Evolutionary conservation across 2,797 vertebrate genomes (phyloP), one percentile per base, ranked within the genome.

Genomic region (Tiaroga cobitis): DNA sequence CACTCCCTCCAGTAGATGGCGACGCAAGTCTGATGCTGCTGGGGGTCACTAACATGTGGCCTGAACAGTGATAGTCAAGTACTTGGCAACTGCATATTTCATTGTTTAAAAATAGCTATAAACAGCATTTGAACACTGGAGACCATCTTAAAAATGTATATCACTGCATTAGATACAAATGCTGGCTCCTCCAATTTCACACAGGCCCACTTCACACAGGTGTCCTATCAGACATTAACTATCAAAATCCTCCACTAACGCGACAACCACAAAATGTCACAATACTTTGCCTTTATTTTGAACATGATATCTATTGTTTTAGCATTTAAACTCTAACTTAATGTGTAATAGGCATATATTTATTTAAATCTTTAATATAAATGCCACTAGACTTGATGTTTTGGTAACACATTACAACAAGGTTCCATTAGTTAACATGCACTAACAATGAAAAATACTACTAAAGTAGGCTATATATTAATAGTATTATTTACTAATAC

Each of bases 1-100:
- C 59, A 29, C 26, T 80, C 73, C 26, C 87, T 13, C 96, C 95
- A 75, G 93, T 93, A 95, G 96, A 95, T 94, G 95, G 95, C 94
- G 94, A 94, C 84, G 93, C 93, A 56, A 8, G 92, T 93, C 92
- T 92, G 92, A 90, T 72, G 88, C 91, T 87, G 81, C 77, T 68
- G 39, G 88, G 86, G 88, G 89, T 83, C 41, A 84, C 43, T 77
- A 82, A 75, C 39, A 76, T 39, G 65, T 43, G 78, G 3, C 32
- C 63, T 32, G 34, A 72, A 24, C 18, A 15, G 21, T 49, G 81
- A 70, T 19, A 68, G 29, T 29, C 24, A 15, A 81, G 34, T 26
- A 11, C 39, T 24, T 49, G 2, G 2, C 15, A 74, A 18, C 15
- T 43, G 5, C 73, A 63, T 34, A 37, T 49, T 1, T 74, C 41